Conservation (phyloP, 1,140 invertebrate genomes). For the Arion vulgaris region DNA sequence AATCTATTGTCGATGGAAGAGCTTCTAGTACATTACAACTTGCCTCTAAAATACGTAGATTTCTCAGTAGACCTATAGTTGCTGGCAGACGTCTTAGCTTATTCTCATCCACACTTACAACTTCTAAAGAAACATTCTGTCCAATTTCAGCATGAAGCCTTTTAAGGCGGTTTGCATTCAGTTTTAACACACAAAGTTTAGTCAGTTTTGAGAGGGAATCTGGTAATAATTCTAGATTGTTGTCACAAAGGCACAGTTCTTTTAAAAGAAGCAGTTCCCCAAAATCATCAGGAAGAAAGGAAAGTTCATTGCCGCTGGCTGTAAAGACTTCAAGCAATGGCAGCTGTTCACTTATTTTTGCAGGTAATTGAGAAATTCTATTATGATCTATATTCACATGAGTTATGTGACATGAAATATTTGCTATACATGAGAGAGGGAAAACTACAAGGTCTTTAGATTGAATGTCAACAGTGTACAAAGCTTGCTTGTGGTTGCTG, state of each 20-base stretch:
- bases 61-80: conserved; percentile 14
- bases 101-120: conserved; percentile 22
- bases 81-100: conserved; percentile 17
- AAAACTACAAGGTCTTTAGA: not conserved
- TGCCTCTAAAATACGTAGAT: conserved; percentile 11
- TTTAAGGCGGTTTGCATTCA: conserved; percentile 5
- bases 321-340: not conserved
- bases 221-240: not conserved
- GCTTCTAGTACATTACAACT: not conserved
- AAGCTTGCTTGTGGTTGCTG: not conserved
- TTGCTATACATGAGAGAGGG: not conserved
- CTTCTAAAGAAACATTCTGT: conserved; percentile 1
- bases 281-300: conserved; percentile 20
- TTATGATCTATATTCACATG: conserved; percentile 2
- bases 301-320: conserved; percentile 7
- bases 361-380: not conserved
- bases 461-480: not conserved
- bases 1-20: conserved; percentile 15
- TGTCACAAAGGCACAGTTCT: conserved; percentile 19
- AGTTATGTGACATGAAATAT: not conserved
- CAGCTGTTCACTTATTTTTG: not conserved
- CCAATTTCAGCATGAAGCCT: conserved; percentile 21
- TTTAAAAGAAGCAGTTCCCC: not conserved
- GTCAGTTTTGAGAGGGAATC: conserved; percentile 1
- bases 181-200: conserved; percentile 4